Percentiles rank a stretch among this genome's conserved stretches.
Conservation (phyloP, 2,888 invertebrate species). For the Diarsia mendica region DNA sequence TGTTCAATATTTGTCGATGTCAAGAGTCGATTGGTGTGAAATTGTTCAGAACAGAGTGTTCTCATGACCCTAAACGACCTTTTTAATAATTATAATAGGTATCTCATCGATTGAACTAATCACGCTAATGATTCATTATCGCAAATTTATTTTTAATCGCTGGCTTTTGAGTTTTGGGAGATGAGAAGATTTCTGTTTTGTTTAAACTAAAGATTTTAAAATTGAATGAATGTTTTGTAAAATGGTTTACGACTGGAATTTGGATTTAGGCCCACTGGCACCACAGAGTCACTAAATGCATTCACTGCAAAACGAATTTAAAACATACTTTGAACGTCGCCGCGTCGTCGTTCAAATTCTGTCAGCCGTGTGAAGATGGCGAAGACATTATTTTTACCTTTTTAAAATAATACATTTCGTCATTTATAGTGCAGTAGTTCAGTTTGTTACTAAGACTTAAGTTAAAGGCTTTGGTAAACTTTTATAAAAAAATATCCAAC, state of each 20-base stretch:
- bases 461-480: too few species aligned
- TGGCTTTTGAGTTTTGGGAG: background rate
- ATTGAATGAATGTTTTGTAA: background rate
- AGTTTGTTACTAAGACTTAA: too few species aligned
- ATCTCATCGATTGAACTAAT: conserved; percentile 46
- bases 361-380: background rate
- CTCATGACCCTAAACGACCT: conserved; percentile 79
- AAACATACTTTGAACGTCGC: background rate
- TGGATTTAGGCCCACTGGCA: background rate
- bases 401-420: too few species aligned
- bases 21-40: conserved; percentile 84
- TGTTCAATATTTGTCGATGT: conserved; percentile 82
- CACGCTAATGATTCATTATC: conserved; percentile 53
- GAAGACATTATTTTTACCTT: too few species aligned
- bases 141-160: conserved; percentile 6
- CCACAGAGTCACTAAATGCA: background rate
- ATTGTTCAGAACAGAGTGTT: conserved; percentile 76
- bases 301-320: background rate
- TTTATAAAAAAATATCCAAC: too few species aligned
- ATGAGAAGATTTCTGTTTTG: conserved; percentile 2
- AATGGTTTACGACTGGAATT: too few species aligned
- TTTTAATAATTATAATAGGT: conserved; percentile 48
- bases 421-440: too few species aligned
- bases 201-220: background rate
- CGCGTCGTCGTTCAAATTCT: background rate